phyloP scores from a whole-genome alignment of 2,113 vertebrate genomes.

The Tricholaema leucomelas region DNA sequence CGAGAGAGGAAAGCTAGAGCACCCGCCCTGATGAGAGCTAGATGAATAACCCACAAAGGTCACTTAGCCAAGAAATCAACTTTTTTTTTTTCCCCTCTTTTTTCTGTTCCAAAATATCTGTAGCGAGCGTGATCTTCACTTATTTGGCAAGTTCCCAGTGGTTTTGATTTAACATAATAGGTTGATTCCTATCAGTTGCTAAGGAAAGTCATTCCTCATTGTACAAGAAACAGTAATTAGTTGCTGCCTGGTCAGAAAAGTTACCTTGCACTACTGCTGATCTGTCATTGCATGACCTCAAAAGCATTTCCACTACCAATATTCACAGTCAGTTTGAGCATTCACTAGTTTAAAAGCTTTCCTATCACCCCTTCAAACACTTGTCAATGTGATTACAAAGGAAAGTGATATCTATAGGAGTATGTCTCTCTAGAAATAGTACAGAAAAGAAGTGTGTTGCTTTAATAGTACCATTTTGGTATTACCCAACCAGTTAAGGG shows the following conservation, averaged over 20 bases:
- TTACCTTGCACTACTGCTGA: neutral
- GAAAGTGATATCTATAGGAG: neutral
- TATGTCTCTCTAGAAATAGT: neutral
- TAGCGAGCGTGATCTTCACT: neutral
- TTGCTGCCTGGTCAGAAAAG: constrained; percentile 5
- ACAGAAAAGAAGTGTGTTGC: neutral
- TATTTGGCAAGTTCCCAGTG: neutral
- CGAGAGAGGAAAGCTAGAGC: constrained; percentile 15
- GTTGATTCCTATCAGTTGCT: constrained; percentile 13
- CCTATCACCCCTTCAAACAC: neutral
- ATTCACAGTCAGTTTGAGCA: neutral
- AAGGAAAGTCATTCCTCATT: neutral
- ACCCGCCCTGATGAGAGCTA: neutral
- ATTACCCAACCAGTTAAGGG: neutral
- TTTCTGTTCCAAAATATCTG: neutral
- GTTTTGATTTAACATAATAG: neutral
- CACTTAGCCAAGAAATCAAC: neutral
- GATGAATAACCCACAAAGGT: constrained; percentile 13
- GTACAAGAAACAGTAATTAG: constrained; percentile 6
- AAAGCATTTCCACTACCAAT: neutral
- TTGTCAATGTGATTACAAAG: neutral
- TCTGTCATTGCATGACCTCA: neutral
- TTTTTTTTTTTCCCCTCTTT: neutral
- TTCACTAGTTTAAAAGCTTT: neutral
- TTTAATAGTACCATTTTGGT: neutral